phyloP scores from a whole-genome alignment of 2,797 vertebrate genomes.

The Heteromormyrus szaboi region DNA sequence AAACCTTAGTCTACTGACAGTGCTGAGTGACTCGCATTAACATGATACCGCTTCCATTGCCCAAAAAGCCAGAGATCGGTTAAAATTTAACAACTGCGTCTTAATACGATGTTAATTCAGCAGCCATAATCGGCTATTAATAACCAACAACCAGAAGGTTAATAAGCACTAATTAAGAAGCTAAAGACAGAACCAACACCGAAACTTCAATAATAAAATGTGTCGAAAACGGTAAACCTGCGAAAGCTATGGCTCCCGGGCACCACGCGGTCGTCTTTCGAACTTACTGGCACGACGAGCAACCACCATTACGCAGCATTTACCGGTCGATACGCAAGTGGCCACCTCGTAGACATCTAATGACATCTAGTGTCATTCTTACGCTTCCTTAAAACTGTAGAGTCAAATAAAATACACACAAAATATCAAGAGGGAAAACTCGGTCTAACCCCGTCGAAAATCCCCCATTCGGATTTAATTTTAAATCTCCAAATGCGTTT shows the following conservation, averaged over 20 bases:
- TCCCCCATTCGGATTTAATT: not conserved
- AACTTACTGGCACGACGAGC: slow-evolving; percentile 5
- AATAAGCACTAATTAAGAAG: not conserved
- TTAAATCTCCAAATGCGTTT: not conserved
- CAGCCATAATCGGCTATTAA: not conserved
- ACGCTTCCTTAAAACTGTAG: not conserved
- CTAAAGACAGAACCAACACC: not conserved
- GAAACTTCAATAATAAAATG: not conserved
- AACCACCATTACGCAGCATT: slow-evolving; percentile 8
- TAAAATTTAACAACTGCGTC: not conserved
- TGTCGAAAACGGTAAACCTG: not conserved
- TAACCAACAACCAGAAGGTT: not conserved
- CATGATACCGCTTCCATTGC: not conserved
- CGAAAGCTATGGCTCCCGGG: not conserved
- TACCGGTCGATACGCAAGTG: not conserved
- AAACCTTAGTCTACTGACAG: not conserved
- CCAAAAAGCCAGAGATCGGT: not conserved
- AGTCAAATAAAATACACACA: not conserved
- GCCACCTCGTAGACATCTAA: not conserved
- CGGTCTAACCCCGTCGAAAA: not conserved
- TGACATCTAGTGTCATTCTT: not conserved
- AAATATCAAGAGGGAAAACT: not conserved
- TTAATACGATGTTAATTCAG: not conserved
- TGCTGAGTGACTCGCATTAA: not conserved
- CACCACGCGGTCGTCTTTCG: not conserved